Evolutionary conservation across 2,888 invertebrate species (phyloP), one percentile per base, ranked within the genome.

Genomic region (Hymenopus coronatus): DNA sequence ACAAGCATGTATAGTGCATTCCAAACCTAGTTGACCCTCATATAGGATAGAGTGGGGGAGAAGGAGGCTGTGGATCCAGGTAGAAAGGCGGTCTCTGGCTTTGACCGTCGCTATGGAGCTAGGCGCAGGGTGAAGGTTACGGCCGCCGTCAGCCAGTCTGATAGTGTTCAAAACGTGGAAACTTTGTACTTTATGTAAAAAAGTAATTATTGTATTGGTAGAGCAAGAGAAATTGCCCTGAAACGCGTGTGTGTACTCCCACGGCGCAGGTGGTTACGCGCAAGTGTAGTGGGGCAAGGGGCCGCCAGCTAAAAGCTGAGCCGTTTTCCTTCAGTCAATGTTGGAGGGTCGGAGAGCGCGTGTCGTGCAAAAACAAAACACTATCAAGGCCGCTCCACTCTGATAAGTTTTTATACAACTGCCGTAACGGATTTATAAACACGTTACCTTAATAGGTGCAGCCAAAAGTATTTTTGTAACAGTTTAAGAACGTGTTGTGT

Each of bases 181-280:
- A 70, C 54, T 25, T 70, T 4, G 15, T 2, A 70, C 54, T 70
- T 70, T 25, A 20, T 70, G 8, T 20, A 20, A 70, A 70, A n/a
- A 70, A 70, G 54, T 70, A 70, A 70, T 70, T 70, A 70, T 70
- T 25, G 54, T 70, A 70, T 20, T 70, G 54, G 20, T 20, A 70
- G 54, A 6, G 4, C 20, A 20, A 3, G 25, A 70, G 54, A 87
- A 85, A 33, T 30, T 25, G 30, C 33, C 70, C 82, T 82, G 30
- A 33, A 87, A 82, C 82, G 40, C 82, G n/a, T n/a, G 25, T 28
- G 54, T 87, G 81, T 82, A 28, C 30, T 40, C 27, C 87, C 87
- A 87, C 40, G 27, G 87, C 87, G 87, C 87, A 87, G 87, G 87
- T 87, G 87, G 87, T 40, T 87, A 82, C 40, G 87, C 87, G 87